Conservation (phyloP, 2,797 vertebrate genomes). For the Chaetophractus vellerosus region DNA sequence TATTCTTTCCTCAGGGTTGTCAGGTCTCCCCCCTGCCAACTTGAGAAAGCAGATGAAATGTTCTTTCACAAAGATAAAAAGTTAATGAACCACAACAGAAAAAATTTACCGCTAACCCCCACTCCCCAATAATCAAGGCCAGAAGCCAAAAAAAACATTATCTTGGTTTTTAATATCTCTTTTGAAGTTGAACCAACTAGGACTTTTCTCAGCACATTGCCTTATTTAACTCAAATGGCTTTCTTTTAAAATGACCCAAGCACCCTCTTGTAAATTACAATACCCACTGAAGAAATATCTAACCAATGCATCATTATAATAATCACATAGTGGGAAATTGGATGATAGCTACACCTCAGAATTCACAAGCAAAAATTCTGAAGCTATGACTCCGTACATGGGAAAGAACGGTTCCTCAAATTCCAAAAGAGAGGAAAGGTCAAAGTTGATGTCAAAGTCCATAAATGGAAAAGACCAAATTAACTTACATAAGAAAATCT, state of each 20-base stretch:
- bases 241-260: conserved; percentile 40
- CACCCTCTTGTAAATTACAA: conserved; percentile 40
- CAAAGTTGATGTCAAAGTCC: conserved; percentile 47
- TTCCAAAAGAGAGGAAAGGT: background rate
- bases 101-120: background rate
- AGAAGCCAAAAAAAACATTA: conserved; percentile 71
- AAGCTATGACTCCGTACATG: background rate
- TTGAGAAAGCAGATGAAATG: conserved; percentile 70
- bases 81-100: conserved; percentile 66
- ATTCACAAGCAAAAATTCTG: conserved; percentile 41
- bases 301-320: conserved; percentile 28
- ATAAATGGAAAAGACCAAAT: conserved; percentile 25
- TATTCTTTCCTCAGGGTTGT: conserved; percentile 56
- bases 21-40: background rate
- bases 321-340: conserved; percentile 28
- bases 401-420: background rate
- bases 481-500: conserved; percentile 47
- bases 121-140: background rate
- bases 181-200: conserved; percentile 47
- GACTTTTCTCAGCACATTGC: background rate
- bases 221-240: conserved; percentile 56
- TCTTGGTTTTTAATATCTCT: conserved; percentile 29
- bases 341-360: conserved; percentile 16
- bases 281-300: conserved; percentile 48
- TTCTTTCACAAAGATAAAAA: conserved; percentile 71